Base-by-base conservation (phyloP, 2,797 vertebrate species). In the Falco peregrinus region DNA sequence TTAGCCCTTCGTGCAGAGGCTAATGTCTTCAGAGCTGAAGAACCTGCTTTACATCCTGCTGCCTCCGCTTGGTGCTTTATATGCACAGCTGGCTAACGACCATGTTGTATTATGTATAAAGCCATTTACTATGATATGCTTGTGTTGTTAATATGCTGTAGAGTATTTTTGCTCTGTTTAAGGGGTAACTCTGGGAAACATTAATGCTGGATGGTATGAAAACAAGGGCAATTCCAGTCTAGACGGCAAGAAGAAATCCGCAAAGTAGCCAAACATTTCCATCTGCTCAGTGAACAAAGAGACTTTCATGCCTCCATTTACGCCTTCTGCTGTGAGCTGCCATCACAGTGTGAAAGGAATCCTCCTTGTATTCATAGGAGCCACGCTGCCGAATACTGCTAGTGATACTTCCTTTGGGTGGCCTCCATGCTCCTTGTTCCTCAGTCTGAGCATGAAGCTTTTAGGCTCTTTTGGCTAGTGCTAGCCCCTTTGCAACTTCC, bases 1-100 rank as follows among this genome's bases (percentile, higher is more conserved):
- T 24, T 26, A 84, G 71, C 64, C 51, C 89, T 71, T 53, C 41
- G 67, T 53, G 53, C 16, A 2, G 24, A 56, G 25, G 37, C 67
- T 56, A 31, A 29, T 13, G 56, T 57, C 50, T 83, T 61, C 33
- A 1, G 78, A 93, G 78, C 68, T 82, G 73, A 57, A 71, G 89
- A 90, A 63, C 54, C 43, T 71, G 78, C 6, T 81, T 54, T 45
- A 22, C 41, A 73, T 69, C 48, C 86, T 89, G 94, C 87, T 88
- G 89, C 79, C 87, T 94, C 79, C 53, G 54, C 90, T 91, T 11
- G 48, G 68, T 76, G 77, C 67, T 82, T 73, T 69, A 81, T 67
- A 37, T 11, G 83, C 53, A 85, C 96, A 97, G 96, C 92, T 97
- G 94, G 94, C 87, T 96, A 95, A 96, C 68, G 73, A 93, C 76